Base-by-base conservation (phyloP, 2,797 vertebrate genomes). In the Danio albolineatus region DNA sequence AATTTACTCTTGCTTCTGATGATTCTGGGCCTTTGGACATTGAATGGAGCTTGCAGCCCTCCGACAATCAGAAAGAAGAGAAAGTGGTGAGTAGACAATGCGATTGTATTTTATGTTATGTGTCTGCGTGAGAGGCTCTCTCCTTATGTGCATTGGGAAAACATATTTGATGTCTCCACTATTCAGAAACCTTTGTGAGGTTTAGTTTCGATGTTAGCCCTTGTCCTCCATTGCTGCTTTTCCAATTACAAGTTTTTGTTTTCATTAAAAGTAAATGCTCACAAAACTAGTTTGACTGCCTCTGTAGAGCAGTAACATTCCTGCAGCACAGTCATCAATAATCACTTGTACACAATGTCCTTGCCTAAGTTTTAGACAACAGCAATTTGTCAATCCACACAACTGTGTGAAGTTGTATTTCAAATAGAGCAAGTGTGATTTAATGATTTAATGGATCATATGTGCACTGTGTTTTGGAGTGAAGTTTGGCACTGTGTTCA, bases 11-110 rank as follows among this genome's bases (percentile, higher is more conserved):
- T 65, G 85, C 71, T 0, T 0, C 90, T 0, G 87, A 85, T 17
- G 97, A 98, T 84, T 85, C 87, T 16, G 96, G 96, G 10, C 93
- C 95, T 0, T 89, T 98, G 84, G 97, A 98, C 86, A 96, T 99
- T 5, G 98, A 99, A 71, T 99, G 98, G 97, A 95, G 93, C 79
- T 84, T 97, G 5, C 89, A 96, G 69, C 90, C 96, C 0, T 86
- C 96, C 0, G 97, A 98, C 90, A 96, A 93, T 89, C 96, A 95
- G 89, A 93, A 93, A 69, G 92, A 87, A 38, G 97, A 98, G 79
- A 87, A 92, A 92, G 92, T 96, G 94, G 96, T 98, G 89, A 86
- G 96, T 95, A 56, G 39, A 66, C 38, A 43, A 12, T 56, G 61
- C 66, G 48, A 54, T 73, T 43, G 54, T 78, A n/a, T 9, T 48